phyloP scores from a whole-genome alignment of 2,113 vertebrate genomes.

The Tichodroma muraria region DNA sequence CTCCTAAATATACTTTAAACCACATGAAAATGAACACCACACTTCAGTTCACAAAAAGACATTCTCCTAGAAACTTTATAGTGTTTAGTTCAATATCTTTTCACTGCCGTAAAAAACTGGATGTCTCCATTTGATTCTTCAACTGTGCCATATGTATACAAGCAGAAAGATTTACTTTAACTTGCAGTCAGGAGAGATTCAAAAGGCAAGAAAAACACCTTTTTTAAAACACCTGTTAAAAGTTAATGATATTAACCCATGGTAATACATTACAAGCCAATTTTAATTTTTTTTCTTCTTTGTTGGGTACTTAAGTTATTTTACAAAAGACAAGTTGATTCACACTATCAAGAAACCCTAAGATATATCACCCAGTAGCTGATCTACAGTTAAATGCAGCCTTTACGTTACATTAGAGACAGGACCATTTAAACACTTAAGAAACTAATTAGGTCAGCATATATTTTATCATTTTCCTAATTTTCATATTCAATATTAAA shows the following conservation, averaged over 20 bases:
- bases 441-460: background rate
- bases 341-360: background rate
- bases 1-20: background rate
- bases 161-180: background rate
- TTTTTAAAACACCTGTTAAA: background rate
- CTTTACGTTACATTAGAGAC: background rate
- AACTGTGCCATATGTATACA: background rate
- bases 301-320: background rate
- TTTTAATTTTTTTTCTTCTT: background rate
- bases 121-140: background rate
- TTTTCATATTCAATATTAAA: background rate
- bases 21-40: background rate
- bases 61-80: background rate
- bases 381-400: background rate
- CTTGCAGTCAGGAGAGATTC: background rate
- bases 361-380: background rate
- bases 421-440: background rate
- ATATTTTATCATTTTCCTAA: background rate
- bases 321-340: background rate
- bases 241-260: background rate
- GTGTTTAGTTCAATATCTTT: background rate
- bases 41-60: fast-evolving
- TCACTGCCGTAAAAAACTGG: background rate
- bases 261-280: background rate
- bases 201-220: background rate